Percentiles rank a stretch among this genome's conserved stretches.
Conservation (phyloP, 2,888 invertebrate genomes). For the Trissonchulus sp. region DNA sequence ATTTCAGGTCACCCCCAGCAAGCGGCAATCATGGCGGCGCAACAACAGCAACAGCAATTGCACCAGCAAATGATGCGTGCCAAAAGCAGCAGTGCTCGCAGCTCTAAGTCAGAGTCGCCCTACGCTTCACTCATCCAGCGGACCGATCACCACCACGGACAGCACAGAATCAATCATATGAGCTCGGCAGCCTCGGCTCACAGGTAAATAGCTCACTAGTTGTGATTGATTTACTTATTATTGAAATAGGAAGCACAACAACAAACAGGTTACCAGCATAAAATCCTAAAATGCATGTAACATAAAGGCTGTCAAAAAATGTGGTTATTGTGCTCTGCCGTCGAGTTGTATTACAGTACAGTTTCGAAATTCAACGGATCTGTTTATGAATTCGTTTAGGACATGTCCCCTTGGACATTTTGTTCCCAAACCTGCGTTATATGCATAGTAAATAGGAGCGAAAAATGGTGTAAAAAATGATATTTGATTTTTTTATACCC, state of each 20-base stretch:
- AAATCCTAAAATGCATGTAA: no score
- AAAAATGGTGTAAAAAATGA: no score
- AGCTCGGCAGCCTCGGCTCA: background rate
- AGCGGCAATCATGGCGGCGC: background rate
- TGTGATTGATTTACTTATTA: background rate
- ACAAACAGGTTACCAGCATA: constrained; percentile 26
- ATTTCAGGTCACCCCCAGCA: background rate
- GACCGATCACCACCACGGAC: constrained; percentile 62
- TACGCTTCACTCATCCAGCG: constrained; percentile 81
- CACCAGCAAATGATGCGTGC: constrained; percentile 15
- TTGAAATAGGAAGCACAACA: constrained; percentile 21
- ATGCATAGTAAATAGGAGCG: no score
- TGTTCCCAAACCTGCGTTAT: no score
- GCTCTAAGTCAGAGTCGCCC: constrained; percentile 76
- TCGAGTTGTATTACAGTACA: no score
- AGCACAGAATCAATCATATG: background rate
- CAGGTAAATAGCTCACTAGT: background rate
- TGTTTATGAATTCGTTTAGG: no score
- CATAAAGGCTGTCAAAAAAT: no score
- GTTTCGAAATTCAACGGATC: no score
- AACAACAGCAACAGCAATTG: constrained; percentile 29
- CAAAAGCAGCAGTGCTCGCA: constrained; percentile 61
- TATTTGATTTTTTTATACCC: no score
- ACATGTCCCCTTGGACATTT: no score
- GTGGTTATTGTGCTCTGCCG: no score